Conservation (phyloP, 2,888 invertebrate species). For the Philonicus albiceps region DNA sequence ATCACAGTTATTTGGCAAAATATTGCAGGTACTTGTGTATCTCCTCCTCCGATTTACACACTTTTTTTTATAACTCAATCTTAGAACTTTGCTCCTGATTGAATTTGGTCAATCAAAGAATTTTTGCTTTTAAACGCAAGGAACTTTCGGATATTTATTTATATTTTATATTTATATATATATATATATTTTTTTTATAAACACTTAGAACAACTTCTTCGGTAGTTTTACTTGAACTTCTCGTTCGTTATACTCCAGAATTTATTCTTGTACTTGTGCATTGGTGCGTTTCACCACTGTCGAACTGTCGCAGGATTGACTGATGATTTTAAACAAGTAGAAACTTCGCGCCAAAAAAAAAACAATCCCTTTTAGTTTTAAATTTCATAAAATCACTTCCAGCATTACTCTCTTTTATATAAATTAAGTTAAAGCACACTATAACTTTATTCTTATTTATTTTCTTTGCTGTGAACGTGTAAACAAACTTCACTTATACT, state of each 20-base stretch:
- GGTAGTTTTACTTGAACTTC: background rate
- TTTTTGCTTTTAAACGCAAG: background rate
- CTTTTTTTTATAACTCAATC: background rate
- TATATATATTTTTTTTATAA: background rate
- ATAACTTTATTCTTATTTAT: background rate
- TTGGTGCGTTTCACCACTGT: background rate
- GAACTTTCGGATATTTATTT: background rate
- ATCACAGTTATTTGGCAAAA: conserved; percentile 35
- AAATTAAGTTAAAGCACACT: background rate
- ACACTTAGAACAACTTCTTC: background rate
- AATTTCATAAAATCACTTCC: background rate
- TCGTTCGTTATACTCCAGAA: background rate
- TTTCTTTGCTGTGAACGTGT: background rate
- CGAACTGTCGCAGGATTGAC: background rate
- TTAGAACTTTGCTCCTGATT: background rate
- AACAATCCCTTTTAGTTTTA: background rate
- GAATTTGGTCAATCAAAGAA: background rate
- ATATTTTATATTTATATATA: too few relatives aligned
- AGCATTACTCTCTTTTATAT: background rate
- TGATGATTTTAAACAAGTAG: conserved; percentile 25
- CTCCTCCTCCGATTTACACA: background rate
- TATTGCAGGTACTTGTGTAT: conserved; percentile 23
- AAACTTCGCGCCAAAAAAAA: conserved; percentile 39
- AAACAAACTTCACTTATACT: conserved; percentile 6
- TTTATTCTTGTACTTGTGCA: background rate